Base-by-base conservation (phyloP, 1,140 invertebrate genomes). In the Protaetia brevitarsis region DNA sequence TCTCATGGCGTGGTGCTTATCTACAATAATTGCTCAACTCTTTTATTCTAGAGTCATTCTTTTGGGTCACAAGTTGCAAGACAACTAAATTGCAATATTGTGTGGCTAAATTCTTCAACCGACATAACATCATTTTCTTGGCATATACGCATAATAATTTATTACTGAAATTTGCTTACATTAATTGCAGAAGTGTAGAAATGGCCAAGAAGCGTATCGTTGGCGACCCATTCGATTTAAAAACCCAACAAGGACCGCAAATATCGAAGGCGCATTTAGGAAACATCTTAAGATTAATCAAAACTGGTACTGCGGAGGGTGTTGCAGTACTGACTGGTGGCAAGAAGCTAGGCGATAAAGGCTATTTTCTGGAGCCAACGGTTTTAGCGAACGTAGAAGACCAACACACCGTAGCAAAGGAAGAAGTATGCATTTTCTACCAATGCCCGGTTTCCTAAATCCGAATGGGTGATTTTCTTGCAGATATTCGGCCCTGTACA, bases 401-500 rank as follows among this genome's bases (percentile, higher is more conserved):
- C 77, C 78, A 96, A 72, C 97, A 98, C 93, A 88, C 84, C 28
- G 97, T 99, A 77, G 95, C 96, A 3, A 86, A 80, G 62, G 92
- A 96, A 77, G 97, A 99, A 83, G 92, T 92, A 73, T 63, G 19
- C 37, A 60, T 23, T 30, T 11, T 41, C 30, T 56, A n/a, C 13
- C 11, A 26, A 27, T 19, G 23, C 64, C 59, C 8, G 7, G 6
- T 23, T 37, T 66, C 30, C 19, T 66, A 11, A 29, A 28, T 26
- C 26, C 8, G 41, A n/a, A 16, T 56, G 34, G 16, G 37, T 26
- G 7, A 10, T 29, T 63, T 21, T 45, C 26, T 77, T 80, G 56
- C 75, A 94, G 92, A 99, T 99, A 73, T 99, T 99, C 82, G 96
- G 97, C 1, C 96, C 97, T 4, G 96, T 99, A 23, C 95, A 97